phyloP scores from a whole-genome alignment of 2,888 invertebrate species.

The Noctua janthe region DNA sequence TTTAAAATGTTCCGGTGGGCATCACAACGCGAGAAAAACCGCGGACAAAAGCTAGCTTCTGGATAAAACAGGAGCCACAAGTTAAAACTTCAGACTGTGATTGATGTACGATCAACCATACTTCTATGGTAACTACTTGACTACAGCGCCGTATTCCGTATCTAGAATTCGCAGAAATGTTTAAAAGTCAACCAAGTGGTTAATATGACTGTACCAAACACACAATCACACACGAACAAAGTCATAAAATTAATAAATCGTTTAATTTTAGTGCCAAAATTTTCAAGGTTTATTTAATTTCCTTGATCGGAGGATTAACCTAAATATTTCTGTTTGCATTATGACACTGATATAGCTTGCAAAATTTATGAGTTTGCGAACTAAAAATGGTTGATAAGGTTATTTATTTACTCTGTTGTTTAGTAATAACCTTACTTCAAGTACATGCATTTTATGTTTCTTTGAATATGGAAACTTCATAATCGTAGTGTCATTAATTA shows the following conservation, averaged over 20 bases:
- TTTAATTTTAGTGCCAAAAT: conserved; percentile 45
- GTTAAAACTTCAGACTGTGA: background rate
- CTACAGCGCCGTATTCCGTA: background rate
- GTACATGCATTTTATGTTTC: conserved; percentile 46
- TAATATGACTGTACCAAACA: background rate
- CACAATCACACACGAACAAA: background rate
- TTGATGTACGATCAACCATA: background rate
- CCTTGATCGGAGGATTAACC: conserved; percentile 66
- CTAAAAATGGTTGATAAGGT: conserved; percentile 66
- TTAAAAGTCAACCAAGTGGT: background rate
- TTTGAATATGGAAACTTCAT: conserved; percentile 47
- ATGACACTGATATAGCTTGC: conserved; percentile 35
- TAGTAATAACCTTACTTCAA: conserved; percentile 53
- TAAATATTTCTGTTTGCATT: conserved; percentile 44
- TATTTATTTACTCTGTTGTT: conserved; percentile 49
- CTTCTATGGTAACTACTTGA: background rate
- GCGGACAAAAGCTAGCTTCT: background rate
- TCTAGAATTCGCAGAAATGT: background rate
- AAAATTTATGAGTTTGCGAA: conserved; percentile 62
- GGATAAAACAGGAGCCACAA: background rate
- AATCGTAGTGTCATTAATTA: conserved; percentile 25
- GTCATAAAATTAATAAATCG: conserved; percentile 25
- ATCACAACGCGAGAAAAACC: background rate
- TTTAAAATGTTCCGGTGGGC: background rate
- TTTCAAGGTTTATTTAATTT: conserved; percentile 63